Percentiles rank a stretch among this genome's conserved stretches.
phyloP scores from a whole-genome alignment of 2,797 vertebrate species.

The Mycteria americana region DNA sequence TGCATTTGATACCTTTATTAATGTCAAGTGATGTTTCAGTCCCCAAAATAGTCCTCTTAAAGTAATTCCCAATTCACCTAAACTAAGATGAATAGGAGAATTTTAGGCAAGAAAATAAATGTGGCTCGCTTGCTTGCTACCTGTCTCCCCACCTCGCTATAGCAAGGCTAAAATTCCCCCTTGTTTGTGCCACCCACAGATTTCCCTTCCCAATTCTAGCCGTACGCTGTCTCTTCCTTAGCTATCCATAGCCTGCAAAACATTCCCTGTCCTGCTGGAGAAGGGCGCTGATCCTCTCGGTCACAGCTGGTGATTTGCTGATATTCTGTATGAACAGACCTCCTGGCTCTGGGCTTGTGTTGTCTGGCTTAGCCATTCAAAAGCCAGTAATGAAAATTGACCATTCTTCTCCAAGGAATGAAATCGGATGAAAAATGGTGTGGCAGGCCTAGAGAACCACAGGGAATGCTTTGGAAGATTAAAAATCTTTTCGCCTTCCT shows the following conservation, averaged over 20 bases:
- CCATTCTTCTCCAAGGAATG: conserved; percentile 1
- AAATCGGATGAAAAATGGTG: neutral
- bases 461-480: neutral
- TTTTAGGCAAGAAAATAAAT: neutral
- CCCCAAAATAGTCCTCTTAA: neutral
- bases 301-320: neutral
- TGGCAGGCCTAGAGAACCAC: neutral
- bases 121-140: neutral
- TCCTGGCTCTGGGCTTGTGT: neutral
- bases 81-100: neutral
- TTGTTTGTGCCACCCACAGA: neutral
- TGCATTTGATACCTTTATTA: neutral
- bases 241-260: neutral
- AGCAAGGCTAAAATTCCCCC: neutral
- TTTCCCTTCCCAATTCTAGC: neutral
- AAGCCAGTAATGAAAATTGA: neutral
- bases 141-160: fast-evolving
- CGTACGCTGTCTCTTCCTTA: neutral
- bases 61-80: neutral
- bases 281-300: neutral
- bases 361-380: neutral
- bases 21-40: neutral
- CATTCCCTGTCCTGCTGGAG: neutral
- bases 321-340: neutral
- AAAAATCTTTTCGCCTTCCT: conserved; percentile 7